These are phyloP conservation scores for Drosophila dives DNA, from an alignment of 2,888 invertebrate genomes.

Conservation along the genomic window DNA sequence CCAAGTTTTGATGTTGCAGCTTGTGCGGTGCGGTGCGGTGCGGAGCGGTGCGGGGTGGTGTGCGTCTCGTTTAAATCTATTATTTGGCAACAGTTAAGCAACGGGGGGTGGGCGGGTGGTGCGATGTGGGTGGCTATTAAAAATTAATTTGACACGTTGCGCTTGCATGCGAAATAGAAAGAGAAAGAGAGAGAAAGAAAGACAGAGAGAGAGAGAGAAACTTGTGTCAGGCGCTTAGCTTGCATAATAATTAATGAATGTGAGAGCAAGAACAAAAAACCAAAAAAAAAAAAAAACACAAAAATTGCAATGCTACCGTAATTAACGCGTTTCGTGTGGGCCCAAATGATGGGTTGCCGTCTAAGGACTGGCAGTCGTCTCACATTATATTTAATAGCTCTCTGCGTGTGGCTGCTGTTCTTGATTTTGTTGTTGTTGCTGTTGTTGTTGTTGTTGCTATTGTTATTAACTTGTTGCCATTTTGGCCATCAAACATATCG, in stretches of 20 bases:
- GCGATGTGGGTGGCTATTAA: slow-evolving; percentile 64
- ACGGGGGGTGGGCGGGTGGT: background rate
- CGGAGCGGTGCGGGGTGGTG: background rate
- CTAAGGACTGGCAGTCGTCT: slow-evolving; percentile 18
- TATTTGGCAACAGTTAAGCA: slow-evolving; percentile 75
- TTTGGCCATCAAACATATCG: slow-evolving; percentile 46
- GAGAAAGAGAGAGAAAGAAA: background rate
- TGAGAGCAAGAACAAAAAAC: slow-evolving; percentile 20
- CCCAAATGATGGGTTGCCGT: slow-evolving; percentile 64
- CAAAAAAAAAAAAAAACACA: slow-evolving; percentile 2
- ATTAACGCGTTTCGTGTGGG: slow-evolving; percentile 78
- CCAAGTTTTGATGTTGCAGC: slow-evolving; percentile 26
- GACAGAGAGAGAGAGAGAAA: slow-evolving; percentile 24
- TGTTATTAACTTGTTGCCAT: slow-evolving; percentile 71
- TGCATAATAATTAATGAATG: slow-evolving; percentile 80
- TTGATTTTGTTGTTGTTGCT: slow-evolving; percentile 55
- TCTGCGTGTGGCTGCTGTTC: slow-evolving; percentile 57
- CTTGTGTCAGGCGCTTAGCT: slow-evolving; percentile 74
- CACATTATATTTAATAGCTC: slow-evolving; percentile 71
- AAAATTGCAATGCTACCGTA: slow-evolving; percentile 73
- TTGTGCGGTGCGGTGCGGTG: background rate
- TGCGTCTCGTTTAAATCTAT: slow-evolving; percentile 79
- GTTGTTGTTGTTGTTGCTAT: slow-evolving; percentile 55
- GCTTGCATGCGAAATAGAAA: slow-evolving; percentile 52
- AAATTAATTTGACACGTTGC: slow-evolving; percentile 80